Percentiles rank a stretch among this genome's conserved stretches.
Conservation (phyloP, 2,888 invertebrate species). For the Priocnemis perturbator region DNA sequence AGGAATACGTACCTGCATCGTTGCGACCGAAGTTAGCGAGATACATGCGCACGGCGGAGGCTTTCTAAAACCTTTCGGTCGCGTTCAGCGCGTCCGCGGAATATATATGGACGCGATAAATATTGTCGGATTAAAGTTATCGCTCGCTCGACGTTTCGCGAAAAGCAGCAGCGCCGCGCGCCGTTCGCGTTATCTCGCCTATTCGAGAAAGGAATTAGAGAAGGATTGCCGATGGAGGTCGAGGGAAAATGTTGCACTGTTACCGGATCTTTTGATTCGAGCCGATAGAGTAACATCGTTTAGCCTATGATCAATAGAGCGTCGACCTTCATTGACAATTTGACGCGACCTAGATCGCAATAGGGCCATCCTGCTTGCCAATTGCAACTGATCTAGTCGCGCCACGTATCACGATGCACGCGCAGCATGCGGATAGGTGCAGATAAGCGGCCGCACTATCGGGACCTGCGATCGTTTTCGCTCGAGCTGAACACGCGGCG, state of each 20-base stretch:
- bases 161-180: background rate
- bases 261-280: background rate
- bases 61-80: too few relatives aligned
- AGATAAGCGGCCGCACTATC: background rate
- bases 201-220: too few relatives aligned
- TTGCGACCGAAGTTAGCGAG: too few relatives aligned
- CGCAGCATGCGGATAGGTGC: constrained; percentile 21
- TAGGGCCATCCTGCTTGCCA: constrained; percentile 64
- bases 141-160: too few relatives aligned
- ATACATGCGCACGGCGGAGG: too few relatives aligned
- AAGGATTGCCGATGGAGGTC: too few relatives aligned
- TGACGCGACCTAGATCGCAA: constrained; percentile 63
- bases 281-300: background rate
- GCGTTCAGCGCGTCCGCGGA: too few relatives aligned
- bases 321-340: constrained; percentile 59
- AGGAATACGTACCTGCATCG: too few relatives aligned
- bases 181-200: too few relatives aligned
- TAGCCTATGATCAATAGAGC: constrained; percentile 2
- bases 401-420: constrained; percentile 21
- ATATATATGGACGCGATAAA: too few relatives aligned
- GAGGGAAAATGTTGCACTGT: background rate
- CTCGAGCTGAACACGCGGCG: constrained; percentile 11
- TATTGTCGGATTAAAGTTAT: too few relatives aligned
- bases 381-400: constrained; percentile 45
- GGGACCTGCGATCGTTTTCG: constrained; percentile 24